Evolutionary conservation across 2,113 vertebrate genomes (phyloP).

Genomic region (Oxyruncus cristatus): DNA sequence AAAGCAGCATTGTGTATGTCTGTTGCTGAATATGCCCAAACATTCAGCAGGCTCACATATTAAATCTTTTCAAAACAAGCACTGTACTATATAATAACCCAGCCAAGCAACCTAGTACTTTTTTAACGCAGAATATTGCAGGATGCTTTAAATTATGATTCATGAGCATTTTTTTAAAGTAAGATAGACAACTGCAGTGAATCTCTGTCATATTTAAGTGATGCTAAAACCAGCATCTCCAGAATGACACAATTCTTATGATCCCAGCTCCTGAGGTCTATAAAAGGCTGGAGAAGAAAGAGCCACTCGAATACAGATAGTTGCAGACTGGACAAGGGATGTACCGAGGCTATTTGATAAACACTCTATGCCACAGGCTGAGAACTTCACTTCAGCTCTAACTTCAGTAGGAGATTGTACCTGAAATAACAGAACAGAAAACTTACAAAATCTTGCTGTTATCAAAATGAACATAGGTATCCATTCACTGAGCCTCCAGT

Average conservation of each 20-base stretch:
- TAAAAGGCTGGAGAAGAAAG: background rate
- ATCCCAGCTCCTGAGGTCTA: background rate
- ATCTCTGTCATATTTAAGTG: background rate
- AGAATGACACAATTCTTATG: background rate
- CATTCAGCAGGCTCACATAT: background rate
- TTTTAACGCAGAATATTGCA: background rate
- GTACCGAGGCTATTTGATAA: background rate
- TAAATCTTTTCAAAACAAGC: background rate
- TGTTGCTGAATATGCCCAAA: background rate
- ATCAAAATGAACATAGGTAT: background rate
- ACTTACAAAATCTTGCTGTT: background rate
- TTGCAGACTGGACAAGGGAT: background rate
- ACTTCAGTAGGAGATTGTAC: background rate
- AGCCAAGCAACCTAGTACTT: background rate
- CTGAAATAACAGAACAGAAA: background rate
- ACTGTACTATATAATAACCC: background rate
- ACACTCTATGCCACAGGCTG: rapidly evolving
- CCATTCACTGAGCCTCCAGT: background rate
- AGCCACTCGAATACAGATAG: background rate
- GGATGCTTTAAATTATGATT: background rate
- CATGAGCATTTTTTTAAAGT: background rate
- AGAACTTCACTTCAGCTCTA: background rate
- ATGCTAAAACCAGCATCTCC: background rate
- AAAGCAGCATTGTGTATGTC: background rate
- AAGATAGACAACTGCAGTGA: background rate